phyloP scores from a whole-genome alignment of 2,797 vertebrate genomes.

The Trichosurus vulpecula region DNA sequence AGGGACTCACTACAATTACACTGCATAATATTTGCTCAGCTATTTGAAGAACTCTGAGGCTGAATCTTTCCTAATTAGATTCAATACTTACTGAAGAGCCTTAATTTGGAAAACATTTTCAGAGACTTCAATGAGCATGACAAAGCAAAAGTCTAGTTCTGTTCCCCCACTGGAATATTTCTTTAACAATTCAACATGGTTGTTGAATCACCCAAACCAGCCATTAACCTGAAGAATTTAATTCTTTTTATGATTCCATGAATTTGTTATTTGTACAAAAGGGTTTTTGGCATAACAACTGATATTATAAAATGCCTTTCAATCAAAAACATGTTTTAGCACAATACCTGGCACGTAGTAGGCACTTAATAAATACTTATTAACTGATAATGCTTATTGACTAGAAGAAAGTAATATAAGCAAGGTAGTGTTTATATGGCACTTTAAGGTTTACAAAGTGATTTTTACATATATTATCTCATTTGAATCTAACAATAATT shows the following conservation, averaged over 20 bases:
- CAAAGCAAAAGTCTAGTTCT: conserved; percentile 25
- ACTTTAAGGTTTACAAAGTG: background rate
- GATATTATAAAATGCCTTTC: background rate
- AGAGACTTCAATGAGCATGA: conserved; percentile 68
- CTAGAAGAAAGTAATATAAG: background rate
- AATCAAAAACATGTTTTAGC: background rate
- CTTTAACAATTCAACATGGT: conserved; percentile 21
- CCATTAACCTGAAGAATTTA: background rate
- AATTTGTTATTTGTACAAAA: background rate
- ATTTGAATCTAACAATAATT: background rate
- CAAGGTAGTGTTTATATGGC: background rate
- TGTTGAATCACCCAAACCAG: background rate
- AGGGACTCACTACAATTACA: conserved; percentile 70
- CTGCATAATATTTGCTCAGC: conserved; percentile 70
- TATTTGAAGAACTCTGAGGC: conserved; percentile 74
- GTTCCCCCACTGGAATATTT: conserved; percentile 25
- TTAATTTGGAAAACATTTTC: conserved; percentile 78
- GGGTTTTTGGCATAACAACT: background rate
- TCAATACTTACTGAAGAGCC: conserved; percentile 63
- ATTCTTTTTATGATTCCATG: background rate
- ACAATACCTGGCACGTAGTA: background rate
- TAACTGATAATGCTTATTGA: background rate
- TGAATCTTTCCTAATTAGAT: conserved; percentile 78
- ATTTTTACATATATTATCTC: background rate
- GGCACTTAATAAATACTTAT: background rate